Percentiles rank a stretch among this genome's conserved stretches.
These are phyloP conservation scores for Tromatobia lineatoria DNA, from an alignment of 2,888 invertebrate species.

Conservation along the genomic window DNA sequence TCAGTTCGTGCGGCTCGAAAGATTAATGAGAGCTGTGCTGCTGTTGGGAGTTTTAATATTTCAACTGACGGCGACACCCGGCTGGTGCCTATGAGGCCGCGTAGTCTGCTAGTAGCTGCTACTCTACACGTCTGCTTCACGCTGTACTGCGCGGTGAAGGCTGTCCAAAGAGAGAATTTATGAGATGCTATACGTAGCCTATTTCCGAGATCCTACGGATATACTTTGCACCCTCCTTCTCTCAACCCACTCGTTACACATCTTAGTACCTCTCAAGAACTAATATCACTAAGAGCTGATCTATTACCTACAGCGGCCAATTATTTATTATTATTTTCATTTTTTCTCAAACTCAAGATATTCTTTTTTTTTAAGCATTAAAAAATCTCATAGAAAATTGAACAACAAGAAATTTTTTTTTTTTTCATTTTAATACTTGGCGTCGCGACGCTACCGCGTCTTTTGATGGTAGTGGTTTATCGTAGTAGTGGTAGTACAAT, in stretches of 20 bases:
- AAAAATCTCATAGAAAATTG: not conserved
- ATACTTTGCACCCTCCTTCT: slow-evolving; percentile 4
- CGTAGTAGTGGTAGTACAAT: too few species aligned
- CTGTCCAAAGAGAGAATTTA: slow-evolving; percentile 63
- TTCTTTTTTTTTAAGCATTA: not conserved
- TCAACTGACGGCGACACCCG: slow-evolving; percentile 63
- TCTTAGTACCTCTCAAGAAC: not conserved
- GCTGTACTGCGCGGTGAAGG: slow-evolving; percentile 37
- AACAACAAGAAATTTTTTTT: too few species aligned
- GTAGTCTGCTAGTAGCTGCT: slow-evolving; percentile 6
- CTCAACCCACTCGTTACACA: slow-evolving; percentile 11
- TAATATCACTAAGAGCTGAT: slow-evolving; percentile 5
- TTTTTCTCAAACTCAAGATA: not conserved
- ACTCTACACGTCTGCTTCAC: slow-evolving; percentile 23
- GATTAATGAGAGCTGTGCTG: slow-evolving; percentile 56
- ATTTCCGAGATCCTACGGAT: slow-evolving; percentile 23
- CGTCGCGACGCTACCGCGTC: too few species aligned
- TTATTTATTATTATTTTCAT: not conserved
- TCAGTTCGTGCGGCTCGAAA: slow-evolving; percentile 40
- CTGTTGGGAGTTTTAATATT: slow-evolving; percentile 64
- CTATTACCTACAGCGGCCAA: not conserved
- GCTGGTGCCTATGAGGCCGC: slow-evolving; percentile 37
- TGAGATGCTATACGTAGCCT: slow-evolving; percentile 35
- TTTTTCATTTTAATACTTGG: too few species aligned
- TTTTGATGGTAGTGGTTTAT: too few species aligned